These are phyloP conservation scores for Rhimphoctona megacephalus DNA, from an alignment of 2,888 invertebrate species.

Conservation along the genomic window DNA sequence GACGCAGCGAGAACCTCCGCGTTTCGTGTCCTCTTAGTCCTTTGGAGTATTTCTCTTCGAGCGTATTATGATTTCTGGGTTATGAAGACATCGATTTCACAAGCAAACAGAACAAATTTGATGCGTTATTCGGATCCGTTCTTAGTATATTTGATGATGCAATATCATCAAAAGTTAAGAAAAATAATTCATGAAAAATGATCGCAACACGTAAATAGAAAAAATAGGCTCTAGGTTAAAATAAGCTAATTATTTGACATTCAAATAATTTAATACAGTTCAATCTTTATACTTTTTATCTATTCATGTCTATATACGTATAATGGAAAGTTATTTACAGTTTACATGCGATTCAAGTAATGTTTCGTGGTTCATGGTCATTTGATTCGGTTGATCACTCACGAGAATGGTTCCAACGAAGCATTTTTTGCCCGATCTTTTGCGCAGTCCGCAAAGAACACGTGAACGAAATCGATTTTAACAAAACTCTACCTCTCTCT, in stretches of 20 bases:
- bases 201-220: background rate
- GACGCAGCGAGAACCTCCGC: slow-evolving; percentile 55
- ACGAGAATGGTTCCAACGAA: slow-evolving; percentile 24
- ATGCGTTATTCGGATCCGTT: slow-evolving; percentile 34
- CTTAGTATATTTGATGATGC: slow-evolving; percentile 33
- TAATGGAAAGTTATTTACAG: slow-evolving; percentile 54
- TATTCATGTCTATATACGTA: slow-evolving; percentile 13
- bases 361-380: slow-evolving; percentile 5
- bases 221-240: background rate
- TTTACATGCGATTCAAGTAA: background rate
- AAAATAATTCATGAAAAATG: slow-evolving; percentile 24
- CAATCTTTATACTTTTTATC: background rate
- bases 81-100: slow-evolving; percentile 71
- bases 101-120: slow-evolving; percentile 38
- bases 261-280: background rate
- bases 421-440: slow-evolving; percentile 32
- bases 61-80: slow-evolving; percentile 69
- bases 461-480: slow-evolving; percentile 46
- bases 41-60: slow-evolving; percentile 45
- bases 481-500: slow-evolving; percentile 18
- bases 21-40: slow-evolving; percentile 39
- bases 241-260: background rate
- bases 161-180: background rate
- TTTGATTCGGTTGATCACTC: slow-evolving; percentile 37
- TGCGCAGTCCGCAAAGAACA: slow-evolving; percentile 7